Evolutionary conservation across 2,888 invertebrate genomes (phyloP), one percentile per base, ranked within the genome.

Genomic region (Pachycephus smyrnensis): DNA sequence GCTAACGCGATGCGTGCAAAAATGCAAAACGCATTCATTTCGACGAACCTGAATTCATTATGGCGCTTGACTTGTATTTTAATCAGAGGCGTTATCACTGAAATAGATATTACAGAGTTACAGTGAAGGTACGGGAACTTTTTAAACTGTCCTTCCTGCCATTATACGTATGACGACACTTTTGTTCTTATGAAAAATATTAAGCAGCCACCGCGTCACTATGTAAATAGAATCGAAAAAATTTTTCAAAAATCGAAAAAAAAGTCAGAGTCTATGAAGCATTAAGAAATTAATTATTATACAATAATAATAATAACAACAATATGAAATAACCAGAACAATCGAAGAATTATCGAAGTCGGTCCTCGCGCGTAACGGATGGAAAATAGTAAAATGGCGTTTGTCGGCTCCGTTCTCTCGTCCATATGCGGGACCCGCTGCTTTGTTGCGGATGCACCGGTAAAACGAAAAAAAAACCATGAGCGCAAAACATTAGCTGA

Each of bases 11-110:
- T 78, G 77, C 76, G 82, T 78, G 82, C 83, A 80, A 84, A 83
- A 86, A 86, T 85, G 84, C 82, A 81, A 83, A 86, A 85, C 85
- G 83, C 82, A 85, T 86, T 86, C 86, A 82, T 86, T 86, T 83
- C 85, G 82, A 83, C 84, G 82, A 76, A 81, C 77, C 77, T 86
- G 85, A 85, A 86, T 86, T 85, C 85, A 82, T 86, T 85, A 86
- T 84, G 78, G 75, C 81, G 35, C 55, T 73, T 81, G 75, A 75
- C 81, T 82, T 83, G 81, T 83, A 83, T 84, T 86, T 85, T 86
- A 84, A 86, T 86, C 84, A 86, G 84, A 75, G 75, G 75, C 77
- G 78, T 81, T 80, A 82, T 82, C 83, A 81, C 23, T 55, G 55
- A 55, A 55, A 55, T 23, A 55, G 55, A 55, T 55, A 55, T 55